Base-by-base conservation (phyloP, 92 coral and sea anemone species). In the Parazoanthus swiftii region DNA sequence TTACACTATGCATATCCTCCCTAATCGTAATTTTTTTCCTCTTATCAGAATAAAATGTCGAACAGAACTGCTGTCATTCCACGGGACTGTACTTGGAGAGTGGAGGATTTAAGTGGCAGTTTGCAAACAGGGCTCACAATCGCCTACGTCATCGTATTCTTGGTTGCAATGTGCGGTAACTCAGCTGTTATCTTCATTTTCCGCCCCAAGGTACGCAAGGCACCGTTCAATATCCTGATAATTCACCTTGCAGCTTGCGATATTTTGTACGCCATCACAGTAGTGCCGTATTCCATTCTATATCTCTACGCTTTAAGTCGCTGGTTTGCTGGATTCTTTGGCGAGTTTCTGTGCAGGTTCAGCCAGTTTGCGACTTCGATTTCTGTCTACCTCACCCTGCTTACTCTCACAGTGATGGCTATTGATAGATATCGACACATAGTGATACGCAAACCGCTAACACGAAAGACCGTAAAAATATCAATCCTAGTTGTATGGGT, bases 231-330 rank as follows among this genome's bases (percentile, higher is more conserved):
- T 77, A 77, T 77, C 33, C 81, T 77, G 35, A 77, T 77, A 77
- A 77, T 42, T 10, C 81, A 77, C 81, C 81, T 77, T 77, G 81
- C 81, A 77, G 59, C 59, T 65, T 77, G 81, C 20, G 81, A 77
- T 77, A 46, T 44, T 29, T 10, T 79, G 67, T 79, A 79, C 43
- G 82, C 82, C 9, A 25, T 50, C 38, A 79, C 67, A n/a, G 82
- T 79, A 11, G 82, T 79, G 70, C 67, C 82, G 2, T 48, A 48
- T 10, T 79, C 82, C 15, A 26, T 79, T 48, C 8, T 26, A 3
- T 79, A 18, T 79, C 82, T 79, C 51, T 79, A 48, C n/a, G 13
- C 21, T 26, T 16, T 48, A 35, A 9, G 20, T 79, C 20, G 15
- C 67, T 79, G 82, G 67, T 79, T 79, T 26, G 14, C 82, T 13